Evolutionary conservation across 2,888 invertebrate genomes (phyloP), one percentile per base, ranked within the genome.

Genomic region (Cheilosia pagana): DNA sequence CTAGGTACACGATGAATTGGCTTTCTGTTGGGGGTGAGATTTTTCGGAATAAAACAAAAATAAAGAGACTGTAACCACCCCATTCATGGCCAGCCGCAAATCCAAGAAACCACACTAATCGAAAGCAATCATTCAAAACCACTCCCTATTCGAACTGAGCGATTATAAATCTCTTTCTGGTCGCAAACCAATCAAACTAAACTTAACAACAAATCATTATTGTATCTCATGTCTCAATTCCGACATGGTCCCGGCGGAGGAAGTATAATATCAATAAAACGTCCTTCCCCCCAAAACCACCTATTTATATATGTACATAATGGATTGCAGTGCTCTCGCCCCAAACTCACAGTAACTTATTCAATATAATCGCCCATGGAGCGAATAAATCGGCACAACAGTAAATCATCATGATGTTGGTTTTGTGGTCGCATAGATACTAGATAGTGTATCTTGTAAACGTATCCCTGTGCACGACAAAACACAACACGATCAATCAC

Each of bases 361-460:
- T 68, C 55, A 62, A 55, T 62, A 60, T 68, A 77, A 77, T 81
- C 57, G 60, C 55, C 68, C 70, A 59, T 19, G 52, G 52, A 65
- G 31, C 57, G 45, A 65, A 52, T 77, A 77, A 57, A 72, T 77
- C 59, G 81, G 71, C 77, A 77, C 71, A 76, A 71, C 21, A 28
- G 45, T 48, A 23, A 41, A 57, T 39, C 76, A 65, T 53, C 60
- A 65, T 41, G 57, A 65, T 67, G 59, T 60, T 71, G 59, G 52
- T 75, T 59, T 77, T 52, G 55, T 39, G 48, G 59, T 41, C 48
- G 25, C 59, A 72, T 16, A 28, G 52, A 72, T 77, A 77, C 60
- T 72, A 50, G 76, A 72, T 77, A 77, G 65, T 77, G 67, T 82
- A 72, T 77, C 82, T 82, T 67, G 77, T 76, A 76, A 81, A 76